Evolutionary conservation across 2,113 vertebrate species (phyloP), one percentile per base, ranked within the genome.

Genomic region (Crotalus horridus): DNA sequence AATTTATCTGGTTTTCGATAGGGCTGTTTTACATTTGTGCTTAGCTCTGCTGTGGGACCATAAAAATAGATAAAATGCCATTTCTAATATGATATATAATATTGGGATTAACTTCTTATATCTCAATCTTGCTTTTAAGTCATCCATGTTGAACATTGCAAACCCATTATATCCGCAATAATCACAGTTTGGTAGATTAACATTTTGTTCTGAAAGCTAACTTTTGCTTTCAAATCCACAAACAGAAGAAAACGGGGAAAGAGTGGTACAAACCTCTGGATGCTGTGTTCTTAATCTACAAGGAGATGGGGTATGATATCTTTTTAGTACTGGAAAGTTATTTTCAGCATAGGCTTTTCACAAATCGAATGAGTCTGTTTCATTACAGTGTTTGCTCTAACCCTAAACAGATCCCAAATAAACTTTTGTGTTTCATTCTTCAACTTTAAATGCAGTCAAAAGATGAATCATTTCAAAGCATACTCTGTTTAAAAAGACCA

Each of bases 1-100:
- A 88, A 61, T 54, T 92, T 96, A 89, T 94, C 93, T 94, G 89
- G 81, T 91, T 95, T 96, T 93, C 91, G 91, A 69, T 59, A 0
- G 0, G 93, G 92, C 85, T 93, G 48, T 91, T 95, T 93, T 95
- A 94, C 89, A 87, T 95, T 96, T 96, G 95, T 4, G 64, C 94
- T 86, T 87, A 93, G 46, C 20, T 33, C 55, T 95, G 88, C 51
- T 0, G 0, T 64, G 90, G 43, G 59, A 51, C 58, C 90, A 91
- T 2, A 86, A 74, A 81, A 93, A 93, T 55, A 90, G 46, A 88
- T 86, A 64, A 95, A 92, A 87, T 96, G 51, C 17, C 23, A 59
- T 94, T 96, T 94, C 89, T 92, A 92, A 93, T 1, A 48, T 88
- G 39, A 59, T 88, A 94, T 0, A 1, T 96, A 94, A 95, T 93